Conservation (phyloP, 2,797 vertebrate species). For the Smutsia gigantea region DNA sequence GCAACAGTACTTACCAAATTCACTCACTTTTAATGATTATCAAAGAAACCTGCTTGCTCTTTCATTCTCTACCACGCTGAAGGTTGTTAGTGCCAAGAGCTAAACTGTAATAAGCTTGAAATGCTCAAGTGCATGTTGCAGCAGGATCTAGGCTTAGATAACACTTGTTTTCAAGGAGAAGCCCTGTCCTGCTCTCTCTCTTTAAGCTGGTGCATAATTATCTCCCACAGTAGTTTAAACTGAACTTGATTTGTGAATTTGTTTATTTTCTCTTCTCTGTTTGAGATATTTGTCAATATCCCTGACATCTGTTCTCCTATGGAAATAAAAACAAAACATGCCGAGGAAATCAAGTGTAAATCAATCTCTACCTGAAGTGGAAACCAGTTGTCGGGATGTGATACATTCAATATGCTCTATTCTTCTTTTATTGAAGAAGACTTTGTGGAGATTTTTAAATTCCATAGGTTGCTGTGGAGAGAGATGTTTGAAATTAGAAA, state of each 20-base stretch:
- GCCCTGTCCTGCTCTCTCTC: neutral
- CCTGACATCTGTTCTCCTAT: neutral
- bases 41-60: neutral
- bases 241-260: constrained; percentile 40
- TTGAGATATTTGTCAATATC: neutral
- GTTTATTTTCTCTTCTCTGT: neutral
- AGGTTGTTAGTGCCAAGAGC: neutral
- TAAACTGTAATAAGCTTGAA: neutral
- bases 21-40: neutral
- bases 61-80: rapidly evolving
- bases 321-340: neutral
- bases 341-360: neutral
- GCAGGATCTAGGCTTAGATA: neutral
- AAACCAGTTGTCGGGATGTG: neutral
- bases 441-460: neutral
- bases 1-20: neutral
- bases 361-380: neutral
- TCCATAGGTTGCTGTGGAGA: neutral
- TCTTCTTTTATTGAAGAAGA: neutral
- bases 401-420: neutral
- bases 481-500: neutral
- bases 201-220: neutral
- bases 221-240: neutral
- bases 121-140: neutral
- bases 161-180: constrained; percentile 2